Conservation (phyloP, 2,797 vertebrate species). For the Setipinna tenuifilis region DNA sequence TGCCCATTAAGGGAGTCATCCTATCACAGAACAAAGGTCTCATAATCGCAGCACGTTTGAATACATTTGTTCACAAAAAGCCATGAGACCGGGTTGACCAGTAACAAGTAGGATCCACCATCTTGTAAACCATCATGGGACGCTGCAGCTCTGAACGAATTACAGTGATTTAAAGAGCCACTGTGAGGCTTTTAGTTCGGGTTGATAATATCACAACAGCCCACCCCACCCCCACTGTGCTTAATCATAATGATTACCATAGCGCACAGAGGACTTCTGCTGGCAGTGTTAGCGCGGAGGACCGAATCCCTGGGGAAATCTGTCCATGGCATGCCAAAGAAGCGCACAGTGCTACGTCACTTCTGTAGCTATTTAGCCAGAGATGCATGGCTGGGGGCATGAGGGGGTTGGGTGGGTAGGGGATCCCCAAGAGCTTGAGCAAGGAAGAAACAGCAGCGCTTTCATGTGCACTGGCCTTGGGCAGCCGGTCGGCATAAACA, state of each 20-base stretch:
- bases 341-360: not conserved
- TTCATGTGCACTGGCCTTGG: constrained; percentile 7
- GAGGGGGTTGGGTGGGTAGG: not conserved
- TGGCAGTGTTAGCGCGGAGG: constrained; percentile 28
- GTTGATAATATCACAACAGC: constrained; percentile 28
- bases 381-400: not conserved
- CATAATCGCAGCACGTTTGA: no score
- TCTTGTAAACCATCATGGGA: not conserved
- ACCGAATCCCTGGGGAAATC: not conserved
- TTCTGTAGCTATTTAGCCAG: not conserved
- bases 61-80: no score
- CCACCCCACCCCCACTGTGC: not conserved
- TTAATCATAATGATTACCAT: constrained; percentile 35
- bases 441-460: not conserved
- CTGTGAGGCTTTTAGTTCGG: not conserved
- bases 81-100: no score
- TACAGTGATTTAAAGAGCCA: constrained; percentile 20
- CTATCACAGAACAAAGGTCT: no score
- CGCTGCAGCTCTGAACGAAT: not conserved
- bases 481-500: not conserved
- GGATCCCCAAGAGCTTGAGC: constrained; percentile 3
- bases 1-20: no score
- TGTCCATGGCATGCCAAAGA: not conserved
- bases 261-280: constrained; percentile 34
- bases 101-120: not conserved